phyloP scores from a whole-genome alignment of 2,113 vertebrate species.

The Tylochromis polylepis region DNA sequence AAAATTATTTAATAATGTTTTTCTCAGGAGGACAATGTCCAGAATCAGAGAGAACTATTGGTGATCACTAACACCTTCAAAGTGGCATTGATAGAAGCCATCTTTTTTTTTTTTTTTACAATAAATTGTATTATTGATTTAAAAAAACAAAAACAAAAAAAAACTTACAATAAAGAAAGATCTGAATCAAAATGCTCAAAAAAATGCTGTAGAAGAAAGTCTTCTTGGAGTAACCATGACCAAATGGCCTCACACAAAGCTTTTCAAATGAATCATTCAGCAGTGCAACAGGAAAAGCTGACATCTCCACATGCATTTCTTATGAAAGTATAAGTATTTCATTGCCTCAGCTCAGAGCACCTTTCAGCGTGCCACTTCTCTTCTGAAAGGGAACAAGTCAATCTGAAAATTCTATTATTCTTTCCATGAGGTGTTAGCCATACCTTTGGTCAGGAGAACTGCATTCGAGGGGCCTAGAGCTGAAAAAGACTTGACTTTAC shows the following conservation, averaged over 20 bases:
- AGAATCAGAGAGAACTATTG: too few relatives aligned
- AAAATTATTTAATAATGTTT: too few relatives aligned
- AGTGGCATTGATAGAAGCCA: background rate
- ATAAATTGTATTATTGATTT: background rate
- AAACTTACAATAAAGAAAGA: background rate
- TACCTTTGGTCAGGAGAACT: background rate
- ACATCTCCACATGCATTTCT: conserved; percentile 39
- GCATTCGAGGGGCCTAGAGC: background rate
- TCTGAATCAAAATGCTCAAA: background rate
- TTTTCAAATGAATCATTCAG: conserved; percentile 37
- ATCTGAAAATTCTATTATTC: background rate
- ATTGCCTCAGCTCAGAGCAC: background rate
- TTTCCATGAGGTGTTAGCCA: background rate
- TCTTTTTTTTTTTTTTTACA: background rate
- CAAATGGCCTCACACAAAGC: background rate
- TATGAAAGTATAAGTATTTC: conserved; percentile 39
- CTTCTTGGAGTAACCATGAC: background rate
- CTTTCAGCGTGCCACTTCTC: background rate
- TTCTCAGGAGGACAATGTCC: too few relatives aligned
- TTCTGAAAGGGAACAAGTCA: background rate
- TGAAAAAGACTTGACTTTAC: background rate
- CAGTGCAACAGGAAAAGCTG: conserved; percentile 1
- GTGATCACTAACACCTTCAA: background rate
- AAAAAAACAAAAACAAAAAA: too few relatives aligned
- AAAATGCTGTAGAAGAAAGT: background rate